Base-by-base conservation (phyloP, 2,113 vertebrate genomes). In the Microcebus jonahi region DNA sequence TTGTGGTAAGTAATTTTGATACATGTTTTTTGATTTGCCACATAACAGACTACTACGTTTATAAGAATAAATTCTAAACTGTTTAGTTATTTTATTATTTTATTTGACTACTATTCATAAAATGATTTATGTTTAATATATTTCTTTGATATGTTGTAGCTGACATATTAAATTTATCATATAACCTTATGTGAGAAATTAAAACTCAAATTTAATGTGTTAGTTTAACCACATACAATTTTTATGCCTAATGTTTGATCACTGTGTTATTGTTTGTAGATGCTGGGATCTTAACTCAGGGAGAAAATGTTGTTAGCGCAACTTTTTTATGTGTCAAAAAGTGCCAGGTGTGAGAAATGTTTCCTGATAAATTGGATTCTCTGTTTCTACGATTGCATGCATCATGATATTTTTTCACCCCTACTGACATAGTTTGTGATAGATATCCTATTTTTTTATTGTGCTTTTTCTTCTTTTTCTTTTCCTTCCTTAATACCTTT, bases 401-500 rank as follows among this genome's bases (percentile, higher is more conserved):
- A 92, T 90, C 89, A 82, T 73, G 36, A 12, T 91, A 77, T 75
- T 97, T 96, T 86, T 90, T 85, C 76, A 92, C 71, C 36, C 13
- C 2, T 61, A 34, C 13, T 95, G 94, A 88, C 89, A 97, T 12
- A 65, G 75, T 76, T 87, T 91, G 68, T 95, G 91, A 98, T 92
- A 93, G 93, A 96, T 97, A 88, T 36, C 91, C 91, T 93, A 94
- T 97, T 96, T 96, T 94, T 94, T 96, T 96, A 88, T 95, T 95
- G 75, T 81, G 45, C 27, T 88, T 95, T 95, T 92, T 76, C 34
- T 88, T 90, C 82, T 80, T 84, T 94, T 93, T 87, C 57, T 94
- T 90, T 77, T 96, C 31, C 71, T 90, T 95, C 61, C 70, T 91
- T 97, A 97, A 97, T 94, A 95, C 55, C 50, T 84, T 95, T 94